Conservation (phyloP, 2,797 vertebrate species). For the Uromys caudimaculatus region DNA sequence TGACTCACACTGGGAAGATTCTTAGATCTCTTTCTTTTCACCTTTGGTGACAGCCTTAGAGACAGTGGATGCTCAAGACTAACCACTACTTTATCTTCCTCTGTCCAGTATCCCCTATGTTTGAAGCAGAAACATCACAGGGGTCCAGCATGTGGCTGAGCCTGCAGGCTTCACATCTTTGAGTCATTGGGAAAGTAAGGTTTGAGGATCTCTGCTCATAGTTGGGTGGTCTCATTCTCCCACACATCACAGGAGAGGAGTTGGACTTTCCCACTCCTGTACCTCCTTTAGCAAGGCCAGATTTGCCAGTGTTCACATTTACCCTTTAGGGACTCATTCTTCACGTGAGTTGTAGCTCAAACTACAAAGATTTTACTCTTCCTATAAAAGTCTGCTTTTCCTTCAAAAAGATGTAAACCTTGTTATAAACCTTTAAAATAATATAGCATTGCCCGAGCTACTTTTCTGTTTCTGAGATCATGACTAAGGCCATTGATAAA, state of each 20-base stretch:
- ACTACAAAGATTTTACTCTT: neutral
- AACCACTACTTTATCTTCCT: too few relatives aligned
- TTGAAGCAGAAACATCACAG: neutral
- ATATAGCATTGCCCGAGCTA: neutral
- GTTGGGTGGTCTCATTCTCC: neutral
- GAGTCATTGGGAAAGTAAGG: neutral
- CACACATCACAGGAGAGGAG: neutral
- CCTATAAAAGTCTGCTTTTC: conserved; percentile 8
- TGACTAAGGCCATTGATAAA: neutral
- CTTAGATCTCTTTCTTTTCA: neutral
- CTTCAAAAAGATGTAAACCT: conserved; percentile 36
- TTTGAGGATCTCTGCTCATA: neutral
- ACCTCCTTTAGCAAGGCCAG: neutral
- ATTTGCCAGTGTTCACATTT: neutral
- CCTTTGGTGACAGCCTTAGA: neutral
- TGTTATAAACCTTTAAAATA: neutral
- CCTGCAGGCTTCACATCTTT: neutral
- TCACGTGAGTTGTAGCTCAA: neutral
- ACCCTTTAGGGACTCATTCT: neutral
- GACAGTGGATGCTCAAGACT: neutral
- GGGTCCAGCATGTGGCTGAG: fast-evolving
- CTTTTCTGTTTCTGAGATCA: neutral
- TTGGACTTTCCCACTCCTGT: fast-evolving
- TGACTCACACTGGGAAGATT: neutral
- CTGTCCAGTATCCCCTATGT: too few relatives aligned